Evolutionary conservation across 2,113 vertebrate species (phyloP).

Genomic region (Atrichornis clamosus): DNA sequence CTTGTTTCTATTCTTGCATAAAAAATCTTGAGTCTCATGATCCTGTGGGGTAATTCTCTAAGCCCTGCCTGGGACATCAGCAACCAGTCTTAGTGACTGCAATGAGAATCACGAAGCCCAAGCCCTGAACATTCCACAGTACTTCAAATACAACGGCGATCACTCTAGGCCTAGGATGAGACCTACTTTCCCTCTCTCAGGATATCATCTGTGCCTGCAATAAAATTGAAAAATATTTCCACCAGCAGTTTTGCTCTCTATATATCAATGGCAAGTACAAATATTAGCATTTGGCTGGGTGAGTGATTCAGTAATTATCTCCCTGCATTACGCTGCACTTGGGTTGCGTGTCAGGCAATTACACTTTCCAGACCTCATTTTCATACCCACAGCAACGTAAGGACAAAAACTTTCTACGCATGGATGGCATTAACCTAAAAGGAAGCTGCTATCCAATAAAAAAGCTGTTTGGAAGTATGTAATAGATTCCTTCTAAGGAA

Average conservation of each 20-base stretch:
- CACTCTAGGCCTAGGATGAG: not conserved
- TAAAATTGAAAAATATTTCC: not conserved
- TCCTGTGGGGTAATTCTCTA: not conserved
- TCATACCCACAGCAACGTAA: not conserved
- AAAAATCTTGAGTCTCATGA: not conserved
- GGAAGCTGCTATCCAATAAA: not conserved
- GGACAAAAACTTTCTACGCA: not conserved
- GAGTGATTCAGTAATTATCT: not conserved
- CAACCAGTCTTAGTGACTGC: not conserved
- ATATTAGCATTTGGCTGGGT: not conserved
- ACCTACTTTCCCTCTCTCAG: not conserved
- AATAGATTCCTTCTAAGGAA: too few species aligned
- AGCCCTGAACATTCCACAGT: not conserved
- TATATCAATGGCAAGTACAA: not conserved
- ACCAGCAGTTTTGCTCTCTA: not conserved
- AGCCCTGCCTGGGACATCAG: not conserved
- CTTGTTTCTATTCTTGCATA: not conserved
- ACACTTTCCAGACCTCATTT: not conserved
- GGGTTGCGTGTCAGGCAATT: not conserved
- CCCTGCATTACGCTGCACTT: not conserved
- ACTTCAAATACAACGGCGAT: not conserved
- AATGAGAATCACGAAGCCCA: not conserved
- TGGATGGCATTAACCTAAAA: not conserved
- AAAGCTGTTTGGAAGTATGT: not conserved
- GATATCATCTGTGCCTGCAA: not conserved